Percentiles rank a stretch among this genome's conserved stretches.
Evolutionary conservation across 2,113 vertebrate genomes (phyloP).

Genomic region (Saimiri boliviensis): DNA sequence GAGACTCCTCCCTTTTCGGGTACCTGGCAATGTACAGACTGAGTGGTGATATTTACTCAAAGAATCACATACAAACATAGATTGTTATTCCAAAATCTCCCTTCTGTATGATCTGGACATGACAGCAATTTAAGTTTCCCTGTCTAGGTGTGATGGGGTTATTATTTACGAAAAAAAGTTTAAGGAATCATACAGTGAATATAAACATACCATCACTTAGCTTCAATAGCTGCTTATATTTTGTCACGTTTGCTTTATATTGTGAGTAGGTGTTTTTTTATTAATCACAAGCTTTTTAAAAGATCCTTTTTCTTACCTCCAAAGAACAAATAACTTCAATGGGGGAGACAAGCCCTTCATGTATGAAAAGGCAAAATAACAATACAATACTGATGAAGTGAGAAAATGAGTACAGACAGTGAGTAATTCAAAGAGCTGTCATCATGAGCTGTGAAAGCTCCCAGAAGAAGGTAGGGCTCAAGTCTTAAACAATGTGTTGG

Average conservation of each 20-base stretch:
- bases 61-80: background rate
- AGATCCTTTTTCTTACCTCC: background rate
- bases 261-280: background rate
- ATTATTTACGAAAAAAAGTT: background rate
- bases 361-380: background rate
- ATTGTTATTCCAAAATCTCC: background rate
- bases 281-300: background rate
- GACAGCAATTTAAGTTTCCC: background rate
- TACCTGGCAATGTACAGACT: background rate
- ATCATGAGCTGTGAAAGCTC: background rate
- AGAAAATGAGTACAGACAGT: background rate
- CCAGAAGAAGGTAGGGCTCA: background rate
- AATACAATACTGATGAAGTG: background rate
- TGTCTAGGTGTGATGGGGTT: background rate
- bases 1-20: background rate
- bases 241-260: background rate
- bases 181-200: background rate
- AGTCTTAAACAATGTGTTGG: background rate
- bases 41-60: background rate
- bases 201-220: background rate
- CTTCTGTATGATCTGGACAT: background rate
- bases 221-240: slow-evolving; percentile 2
- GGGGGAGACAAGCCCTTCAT: background rate
- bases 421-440: background rate
- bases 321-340: slow-evolving; percentile 29